Conservation (phyloP, 2,888 invertebrate species). For the Hydriomena furcata region DNA sequence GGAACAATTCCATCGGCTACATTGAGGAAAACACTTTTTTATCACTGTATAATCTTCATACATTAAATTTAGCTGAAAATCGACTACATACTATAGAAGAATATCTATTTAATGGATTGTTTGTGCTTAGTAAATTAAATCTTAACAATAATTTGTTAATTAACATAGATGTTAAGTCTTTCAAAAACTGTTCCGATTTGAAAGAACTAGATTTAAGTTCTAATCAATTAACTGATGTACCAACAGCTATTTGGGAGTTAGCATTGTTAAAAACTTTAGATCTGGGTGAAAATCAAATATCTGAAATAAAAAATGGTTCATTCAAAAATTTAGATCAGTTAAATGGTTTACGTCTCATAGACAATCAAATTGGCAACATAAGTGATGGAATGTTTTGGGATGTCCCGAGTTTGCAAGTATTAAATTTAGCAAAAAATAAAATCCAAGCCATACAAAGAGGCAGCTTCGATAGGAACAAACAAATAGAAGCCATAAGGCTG, state of each 20-base stretch:
- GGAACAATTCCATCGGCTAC: slow-evolving; percentile 93
- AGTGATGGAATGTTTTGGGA: slow-evolving; percentile 94
- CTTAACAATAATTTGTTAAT: slow-evolving; percentile 93
- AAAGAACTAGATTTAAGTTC: slow-evolving; percentile 95
- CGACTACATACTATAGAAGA: slow-evolving; percentile 91
- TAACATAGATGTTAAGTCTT: slow-evolving; percentile 90
- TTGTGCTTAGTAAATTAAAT: slow-evolving; percentile 92
- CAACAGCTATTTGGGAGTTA: slow-evolving; percentile 91
- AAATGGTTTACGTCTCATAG: slow-evolving; percentile 93
- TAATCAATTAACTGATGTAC: slow-evolving; percentile 91
- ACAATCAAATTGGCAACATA: slow-evolving; percentile 94
- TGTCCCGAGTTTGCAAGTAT: slow-evolving; percentile 90
- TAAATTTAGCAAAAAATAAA: slow-evolving; percentile 95
- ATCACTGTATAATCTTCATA: slow-evolving; percentile 94
- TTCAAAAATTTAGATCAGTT: slow-evolving; percentile 93
- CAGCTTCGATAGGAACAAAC: slow-evolving; percentile 91
- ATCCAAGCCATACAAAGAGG: slow-evolving; percentile 92
- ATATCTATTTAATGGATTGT: slow-evolving; percentile 91
- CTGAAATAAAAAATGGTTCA: slow-evolving; percentile 91
- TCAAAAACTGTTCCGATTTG: slow-evolving; percentile 93
- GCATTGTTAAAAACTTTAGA: slow-evolving; percentile 94
- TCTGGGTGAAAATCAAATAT: slow-evolving; percentile 95
- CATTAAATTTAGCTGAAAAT: slow-evolving; percentile 94
- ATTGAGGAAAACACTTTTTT: slow-evolving; percentile 94
- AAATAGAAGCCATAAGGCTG: slow-evolving; percentile 93